phyloP scores from a whole-genome alignment of 2,113 vertebrate species.

The Stegastes partitus region DNA sequence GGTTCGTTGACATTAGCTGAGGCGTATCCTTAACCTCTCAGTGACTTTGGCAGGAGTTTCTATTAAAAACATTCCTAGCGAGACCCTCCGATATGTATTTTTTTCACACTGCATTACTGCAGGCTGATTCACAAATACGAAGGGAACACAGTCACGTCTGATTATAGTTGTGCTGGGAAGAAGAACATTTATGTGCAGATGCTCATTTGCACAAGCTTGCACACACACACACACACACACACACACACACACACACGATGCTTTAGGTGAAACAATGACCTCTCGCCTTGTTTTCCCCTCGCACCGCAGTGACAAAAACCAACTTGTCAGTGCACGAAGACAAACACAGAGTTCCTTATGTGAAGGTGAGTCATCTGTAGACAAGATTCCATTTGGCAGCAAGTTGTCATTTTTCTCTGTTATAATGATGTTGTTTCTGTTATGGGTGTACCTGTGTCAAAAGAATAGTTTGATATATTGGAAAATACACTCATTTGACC shows the following conservation, averaged over 20 bases:
- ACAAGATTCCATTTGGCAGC: constrained; percentile 12
- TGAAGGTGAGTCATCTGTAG: constrained; percentile 88
- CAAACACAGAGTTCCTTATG: constrained; percentile 95
- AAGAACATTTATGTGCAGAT: constrained; percentile 7
- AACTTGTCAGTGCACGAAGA: constrained; percentile 96
- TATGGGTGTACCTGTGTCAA: background rate
- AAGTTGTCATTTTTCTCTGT: background rate
- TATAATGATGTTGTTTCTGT: constrained; percentile 1
- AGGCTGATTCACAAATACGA: constrained; percentile 42
- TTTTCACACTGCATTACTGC: background rate
- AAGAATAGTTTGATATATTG: background rate
- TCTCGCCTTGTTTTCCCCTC: constrained; percentile 38
- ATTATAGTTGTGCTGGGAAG: constrained; percentile 20
- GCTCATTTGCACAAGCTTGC: constrained; percentile 17
- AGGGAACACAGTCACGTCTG: constrained; percentile 29
- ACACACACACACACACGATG: background rate
- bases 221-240: background rate
- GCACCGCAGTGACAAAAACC: constrained; percentile 91
- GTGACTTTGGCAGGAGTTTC: constrained; percentile 35
- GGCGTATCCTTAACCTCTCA: constrained; percentile 21
- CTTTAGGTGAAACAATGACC: constrained; percentile 43
- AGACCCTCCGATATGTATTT: background rate
- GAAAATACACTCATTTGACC: background rate
- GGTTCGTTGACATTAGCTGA: constrained; percentile 2
- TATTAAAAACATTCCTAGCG: constrained; percentile 15